A percentile compares a stretch with the other conserved stretches of the same genome.
These are phyloP conservation scores for Antrozous pallidus DNA, from an alignment of 2,797 vertebrate species.

Conservation along the genomic window DNA sequence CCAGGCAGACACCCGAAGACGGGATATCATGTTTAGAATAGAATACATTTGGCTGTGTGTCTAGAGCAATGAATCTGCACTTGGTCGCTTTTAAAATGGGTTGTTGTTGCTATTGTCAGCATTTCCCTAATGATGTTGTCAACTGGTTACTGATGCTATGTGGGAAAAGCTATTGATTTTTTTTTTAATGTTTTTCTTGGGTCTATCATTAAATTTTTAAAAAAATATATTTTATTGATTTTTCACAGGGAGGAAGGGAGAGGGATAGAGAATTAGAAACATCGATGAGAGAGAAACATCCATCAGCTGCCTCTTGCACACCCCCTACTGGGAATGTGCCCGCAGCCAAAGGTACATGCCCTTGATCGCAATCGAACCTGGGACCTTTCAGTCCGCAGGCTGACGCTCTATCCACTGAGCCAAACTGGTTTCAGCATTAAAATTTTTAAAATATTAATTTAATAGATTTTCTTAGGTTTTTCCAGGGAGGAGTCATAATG, in stretches of 20 bases:
- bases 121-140: neutral
- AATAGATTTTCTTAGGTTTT: neutral
- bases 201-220: neutral
- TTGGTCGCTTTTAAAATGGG: neutral
- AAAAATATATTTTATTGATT: neutral
- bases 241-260: neutral
- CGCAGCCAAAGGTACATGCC: too few relatives aligned
- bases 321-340: too few relatives aligned
- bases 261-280: too few relatives aligned
- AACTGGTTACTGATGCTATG: neutral
- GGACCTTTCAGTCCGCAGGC: too few relatives aligned
- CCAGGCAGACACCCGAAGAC: neutral
- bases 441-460: neutral
- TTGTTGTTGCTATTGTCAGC: neutral
- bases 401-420: too few relatives aligned
- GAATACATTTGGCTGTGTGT: neutral
- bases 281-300: too few relatives aligned
- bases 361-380: too few relatives aligned
- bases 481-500: neutral
- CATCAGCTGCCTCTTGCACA: too few relatives aligned
- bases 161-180: neutral
- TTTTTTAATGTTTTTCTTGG: neutral
- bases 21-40: neutral
- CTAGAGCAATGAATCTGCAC: neutral
- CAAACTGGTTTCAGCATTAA: too few relatives aligned